A percentile compares a stretch with the other conserved stretches of the same genome.
Conservation (phyloP, 2,113 vertebrate species). For the Chloebia gouldiae region DNA sequence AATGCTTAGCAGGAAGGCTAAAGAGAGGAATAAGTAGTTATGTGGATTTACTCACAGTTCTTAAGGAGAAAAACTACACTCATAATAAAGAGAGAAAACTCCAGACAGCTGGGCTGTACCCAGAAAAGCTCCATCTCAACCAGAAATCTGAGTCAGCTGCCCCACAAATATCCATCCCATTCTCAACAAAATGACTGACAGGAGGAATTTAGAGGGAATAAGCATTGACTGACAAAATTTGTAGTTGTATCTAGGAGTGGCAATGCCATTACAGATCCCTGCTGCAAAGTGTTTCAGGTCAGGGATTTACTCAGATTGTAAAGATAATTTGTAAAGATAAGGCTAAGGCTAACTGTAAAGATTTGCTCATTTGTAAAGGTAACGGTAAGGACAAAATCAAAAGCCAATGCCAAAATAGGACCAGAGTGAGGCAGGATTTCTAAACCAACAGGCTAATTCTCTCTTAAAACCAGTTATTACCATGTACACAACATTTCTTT, state of each 20-base stretch:
- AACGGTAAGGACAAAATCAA: not conserved
- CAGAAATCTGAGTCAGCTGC: not conserved
- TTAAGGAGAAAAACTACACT: not conserved
- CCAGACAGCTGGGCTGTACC: not conserved
- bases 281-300: not conserved
- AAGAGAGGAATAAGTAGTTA: not conserved
- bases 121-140: not conserved
- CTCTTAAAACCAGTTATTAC: not conserved
- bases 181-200: rapidly evolving
- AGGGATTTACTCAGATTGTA: not conserved
- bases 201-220: not conserved
- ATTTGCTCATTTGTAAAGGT: not conserved
- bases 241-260: not conserved
- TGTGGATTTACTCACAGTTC: not conserved
- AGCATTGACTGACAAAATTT: not conserved
- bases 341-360: not conserved
- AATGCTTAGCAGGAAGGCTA: not conserved
- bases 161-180: not conserved
- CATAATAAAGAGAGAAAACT: not conserved
- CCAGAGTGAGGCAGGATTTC: not conserved
- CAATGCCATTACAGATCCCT: not conserved
- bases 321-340: not conserved
- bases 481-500: not conserved
- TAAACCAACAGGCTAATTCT: not conserved
- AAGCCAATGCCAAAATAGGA: not conserved